These are phyloP conservation scores for Sparidentex hasta DNA, from an alignment of 2,797 vertebrate genomes.

Conservation along the genomic window DNA sequence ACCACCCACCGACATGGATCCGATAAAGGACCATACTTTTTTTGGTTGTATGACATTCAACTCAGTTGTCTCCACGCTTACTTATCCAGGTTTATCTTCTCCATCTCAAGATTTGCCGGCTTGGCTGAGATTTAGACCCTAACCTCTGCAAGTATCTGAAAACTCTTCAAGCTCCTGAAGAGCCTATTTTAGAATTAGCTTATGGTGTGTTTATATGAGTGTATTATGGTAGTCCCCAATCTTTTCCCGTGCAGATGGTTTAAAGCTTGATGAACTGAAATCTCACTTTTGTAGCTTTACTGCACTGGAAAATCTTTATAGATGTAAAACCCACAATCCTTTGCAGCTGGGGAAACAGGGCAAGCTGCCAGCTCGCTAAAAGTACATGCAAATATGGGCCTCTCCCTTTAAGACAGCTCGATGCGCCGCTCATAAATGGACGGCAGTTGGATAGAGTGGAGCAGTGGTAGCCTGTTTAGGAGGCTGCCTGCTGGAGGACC, in stretches of 20 bases:
- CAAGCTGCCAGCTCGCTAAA: conserved; percentile 82
- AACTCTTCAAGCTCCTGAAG: conserved; percentile 76
- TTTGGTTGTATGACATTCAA: not conserved
- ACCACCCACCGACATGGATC: not conserved
- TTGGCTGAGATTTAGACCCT: conserved; percentile 54
- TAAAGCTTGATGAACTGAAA: conserved; percentile 87
- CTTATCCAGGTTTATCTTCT: conserved; percentile 40
- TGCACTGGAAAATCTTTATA: conserved; percentile 85
- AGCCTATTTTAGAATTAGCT: conserved; percentile 83
- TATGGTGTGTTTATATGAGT: conserved; percentile 76
- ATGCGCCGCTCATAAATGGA: conserved; percentile 76
- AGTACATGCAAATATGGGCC: conserved; percentile 81
- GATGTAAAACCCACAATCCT: conserved; percentile 88
- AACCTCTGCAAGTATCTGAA: conserved; percentile 71
- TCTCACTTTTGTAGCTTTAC: conserved; percentile 85
- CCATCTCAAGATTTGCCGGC: conserved; percentile 33
- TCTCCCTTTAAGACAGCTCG: conserved; percentile 74
- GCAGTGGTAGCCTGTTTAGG: conserved; percentile 72
- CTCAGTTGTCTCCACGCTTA: conserved; percentile 14
- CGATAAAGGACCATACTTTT: not conserved
- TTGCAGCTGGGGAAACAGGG: conserved; percentile 87
- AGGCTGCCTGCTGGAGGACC: conserved; percentile 68
- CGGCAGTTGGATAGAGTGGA: conserved; percentile 55
- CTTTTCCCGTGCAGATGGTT: conserved; percentile 84
- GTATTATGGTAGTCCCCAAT: conserved; percentile 71